Base-by-base conservation (phyloP, 2,888 invertebrate species). In the Pristionchus mayeri region DNA sequence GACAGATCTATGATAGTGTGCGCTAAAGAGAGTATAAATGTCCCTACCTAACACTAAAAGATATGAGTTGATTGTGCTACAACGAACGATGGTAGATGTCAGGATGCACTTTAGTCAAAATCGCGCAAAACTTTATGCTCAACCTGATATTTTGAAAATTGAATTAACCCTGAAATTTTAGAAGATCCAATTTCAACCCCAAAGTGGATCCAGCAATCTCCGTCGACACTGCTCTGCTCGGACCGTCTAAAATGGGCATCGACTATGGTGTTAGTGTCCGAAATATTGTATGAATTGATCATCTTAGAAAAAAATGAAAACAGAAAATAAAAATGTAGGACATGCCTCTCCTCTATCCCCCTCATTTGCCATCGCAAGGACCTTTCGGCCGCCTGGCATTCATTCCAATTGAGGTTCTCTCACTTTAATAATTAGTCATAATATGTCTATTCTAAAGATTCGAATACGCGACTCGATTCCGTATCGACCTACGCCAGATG, bases 201-300 rank as follows among this genome's bases (percentile, higher is more conserved):
- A n/a, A 44, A 21, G n/a, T n/a, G n/a, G n/a, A n/a, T n/a, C n/a
- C 71, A 1, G 2, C 37, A 9, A 71, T 71, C 1, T 34, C 37
- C 40, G n/a, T 71, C 11, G 71, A 71, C 7, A 40, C 40, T 37
- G 27, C n/a, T 44, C 71, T 71, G 40, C 37, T 71, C 3, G 71
- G 71, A 40, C 71, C 71, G 37, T 71, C 71, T 9, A 21, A 40
- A 13, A 71, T 71, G 71, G 40, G 71, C 71, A 71, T 71, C 40
- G 71, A 71, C 6, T 71, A 40, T n/a, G 71, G 71, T n/a, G 71
- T 71, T 18, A 40, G 44, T n/a, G 18, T 18, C 54, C 7, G 7
- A 13, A 16, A 13, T 54, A 4, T 21, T 4, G 3, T 21, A 16
- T 57, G 24, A 57, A 57, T 57, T n/a, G n/a, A n/a, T n/a, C n/a